Evolutionary conservation across 2,888 invertebrate genomes (phyloP).

Genomic region (Watsonalla binaria): DNA sequence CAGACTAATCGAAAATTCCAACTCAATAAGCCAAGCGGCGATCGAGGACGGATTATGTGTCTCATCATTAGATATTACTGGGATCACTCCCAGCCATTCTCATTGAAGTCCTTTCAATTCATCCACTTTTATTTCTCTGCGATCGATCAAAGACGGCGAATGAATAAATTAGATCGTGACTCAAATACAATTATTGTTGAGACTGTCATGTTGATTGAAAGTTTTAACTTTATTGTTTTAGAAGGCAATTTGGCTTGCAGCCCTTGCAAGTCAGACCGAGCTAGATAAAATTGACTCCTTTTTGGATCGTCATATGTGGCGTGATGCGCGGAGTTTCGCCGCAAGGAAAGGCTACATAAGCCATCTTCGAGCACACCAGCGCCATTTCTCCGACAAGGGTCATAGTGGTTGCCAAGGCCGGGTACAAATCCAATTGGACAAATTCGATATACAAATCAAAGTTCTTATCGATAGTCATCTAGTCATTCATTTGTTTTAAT

Average conservation of each 20-base stretch:
- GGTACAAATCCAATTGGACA: too few species aligned
- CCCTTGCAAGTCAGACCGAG: too few species aligned
- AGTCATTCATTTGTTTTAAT: too few species aligned
- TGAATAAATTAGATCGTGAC: slow-evolving; percentile 47
- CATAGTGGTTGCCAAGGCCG: too few species aligned
- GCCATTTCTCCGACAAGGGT: too few species aligned
- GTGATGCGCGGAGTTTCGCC: too few species aligned
- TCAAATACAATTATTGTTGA: slow-evolving; percentile 29
- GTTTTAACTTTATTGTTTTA: slow-evolving; percentile 24
- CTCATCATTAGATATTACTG: slow-evolving; percentile 69
- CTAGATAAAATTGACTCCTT: too few species aligned
- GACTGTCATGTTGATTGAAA: slow-evolving; percentile 45
- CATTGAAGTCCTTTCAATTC: slow-evolving; percentile 45
- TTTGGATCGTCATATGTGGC: too few species aligned
- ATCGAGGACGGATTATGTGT: slow-evolving; percentile 65
- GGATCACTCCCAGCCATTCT: slow-evolving; percentile 34
- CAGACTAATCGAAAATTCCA: slow-evolving; percentile 75
- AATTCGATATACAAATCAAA: too few species aligned
- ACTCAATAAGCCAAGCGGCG: slow-evolving; percentile 64
- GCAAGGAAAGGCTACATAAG: too few species aligned
- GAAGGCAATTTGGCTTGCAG: slow-evolving; percentile 14
- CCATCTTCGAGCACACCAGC: too few species aligned
- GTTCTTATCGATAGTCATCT: too few species aligned
- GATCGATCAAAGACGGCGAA: slow-evolving; percentile 32
- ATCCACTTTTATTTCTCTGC: slow-evolving; percentile 45